A percentile compares a stretch with the other conserved stretches of the same genome.
These are phyloP conservation scores for Perccottus glenii DNA, from an alignment of 2,113 vertebrate species.

Conservation along the genomic window DNA sequence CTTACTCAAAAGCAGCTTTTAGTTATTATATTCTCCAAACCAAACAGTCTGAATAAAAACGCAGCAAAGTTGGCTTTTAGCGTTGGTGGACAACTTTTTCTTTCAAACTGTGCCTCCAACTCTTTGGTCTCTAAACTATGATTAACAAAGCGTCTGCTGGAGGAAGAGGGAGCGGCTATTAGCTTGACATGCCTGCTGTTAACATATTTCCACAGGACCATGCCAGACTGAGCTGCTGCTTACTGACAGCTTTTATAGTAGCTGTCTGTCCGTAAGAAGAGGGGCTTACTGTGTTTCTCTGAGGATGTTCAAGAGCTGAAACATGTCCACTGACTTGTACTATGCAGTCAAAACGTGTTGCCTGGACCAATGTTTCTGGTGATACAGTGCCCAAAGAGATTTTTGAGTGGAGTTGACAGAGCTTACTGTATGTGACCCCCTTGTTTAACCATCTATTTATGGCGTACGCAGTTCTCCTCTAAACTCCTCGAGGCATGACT, in stretches of 20 bases:
- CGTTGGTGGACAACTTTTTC: background rate
- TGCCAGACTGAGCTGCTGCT: slow-evolving; percentile 4
- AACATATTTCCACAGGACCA: slow-evolving; percentile 48
- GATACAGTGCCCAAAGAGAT: too few relatives aligned
- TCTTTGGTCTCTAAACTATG: slow-evolving; percentile 27
- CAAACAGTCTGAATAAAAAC: slow-evolving; percentile 8
- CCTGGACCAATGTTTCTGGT: too few relatives aligned
- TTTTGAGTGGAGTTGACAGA: background rate
- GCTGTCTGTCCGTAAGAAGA: background rate
- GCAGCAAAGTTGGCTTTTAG: background rate
- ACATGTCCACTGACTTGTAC: too few relatives aligned
- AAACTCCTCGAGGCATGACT: background rate
- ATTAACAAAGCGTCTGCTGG: slow-evolving; percentile 56
- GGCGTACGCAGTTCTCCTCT: too few relatives aligned
- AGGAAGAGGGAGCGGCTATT: slow-evolving; percentile 23
- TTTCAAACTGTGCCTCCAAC: slow-evolving; percentile 8
- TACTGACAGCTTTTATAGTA: background rate
- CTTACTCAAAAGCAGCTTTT: slow-evolving; percentile 6
- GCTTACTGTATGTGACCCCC: background rate
- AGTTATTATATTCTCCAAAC: slow-evolving; percentile 35
- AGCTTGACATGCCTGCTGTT: slow-evolving; percentile 43
- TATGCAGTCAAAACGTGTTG: too few relatives aligned
- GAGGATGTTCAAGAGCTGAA: too few relatives aligned
- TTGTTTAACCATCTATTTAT: too few relatives aligned
- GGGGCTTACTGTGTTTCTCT: too few relatives aligned